These are phyloP conservation scores for Brachycybe producta DNA, from an alignment of 2,888 invertebrate species.

Conservation along the genomic window DNA sequence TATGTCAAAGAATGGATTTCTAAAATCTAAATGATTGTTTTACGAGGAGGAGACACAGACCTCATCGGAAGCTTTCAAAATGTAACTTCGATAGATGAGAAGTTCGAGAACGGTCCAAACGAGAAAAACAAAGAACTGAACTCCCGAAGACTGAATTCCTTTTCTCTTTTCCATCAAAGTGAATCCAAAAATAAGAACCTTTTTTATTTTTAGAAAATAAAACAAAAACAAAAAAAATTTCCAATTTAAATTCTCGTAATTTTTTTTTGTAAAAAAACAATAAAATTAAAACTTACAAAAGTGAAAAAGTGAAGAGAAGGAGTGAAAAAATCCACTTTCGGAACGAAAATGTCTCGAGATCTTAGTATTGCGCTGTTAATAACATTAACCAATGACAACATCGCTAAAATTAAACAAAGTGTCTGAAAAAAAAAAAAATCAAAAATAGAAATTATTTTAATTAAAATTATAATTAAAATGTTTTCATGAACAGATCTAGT, in stretches of 20 bases:
- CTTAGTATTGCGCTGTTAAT: not conserved
- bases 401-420: slow-evolving; percentile 7
- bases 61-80: slow-evolving; percentile 42
- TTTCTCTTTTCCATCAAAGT: slow-evolving; percentile 65
- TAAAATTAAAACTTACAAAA: slow-evolving; percentile 53
- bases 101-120: slow-evolving; percentile 56
- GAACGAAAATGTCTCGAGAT: not conserved
- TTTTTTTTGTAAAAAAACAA: not conserved
- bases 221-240: not conserved
- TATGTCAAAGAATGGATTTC: not conserved
- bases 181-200: slow-evolving; percentile 36
- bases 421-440: slow-evolving; percentile 7
- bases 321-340: slow-evolving; percentile 56
- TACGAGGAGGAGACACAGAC: not conserved
- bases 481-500: not conserved
- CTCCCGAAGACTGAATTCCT: slow-evolving; percentile 79
- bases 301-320: slow-evolving; percentile 63
- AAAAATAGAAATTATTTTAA: not conserved
- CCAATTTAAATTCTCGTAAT: not conserved
- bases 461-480: not conserved
- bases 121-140: slow-evolving; percentile 84
- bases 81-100: slow-evolving; percentile 45
- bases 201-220: not conserved
- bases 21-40: not conserved
- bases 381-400: slow-evolving; percentile 5